Conservation (phyloP, 2,797 vertebrate genomes). For the Amazona finschi region DNA sequence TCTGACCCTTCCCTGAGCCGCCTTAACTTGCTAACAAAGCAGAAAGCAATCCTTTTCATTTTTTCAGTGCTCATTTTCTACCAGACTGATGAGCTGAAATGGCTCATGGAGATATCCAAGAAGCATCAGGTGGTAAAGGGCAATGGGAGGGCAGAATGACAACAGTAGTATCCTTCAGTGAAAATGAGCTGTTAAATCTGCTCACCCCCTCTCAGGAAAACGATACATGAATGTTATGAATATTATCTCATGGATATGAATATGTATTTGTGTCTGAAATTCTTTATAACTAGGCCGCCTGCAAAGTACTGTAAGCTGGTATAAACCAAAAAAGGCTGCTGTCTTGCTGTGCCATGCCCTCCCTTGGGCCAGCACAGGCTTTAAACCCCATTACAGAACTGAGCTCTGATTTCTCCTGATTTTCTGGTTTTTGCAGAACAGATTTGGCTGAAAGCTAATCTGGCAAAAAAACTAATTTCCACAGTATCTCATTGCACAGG, state of each 20-base stretch:
- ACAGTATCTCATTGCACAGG: slow-evolving; percentile 16
- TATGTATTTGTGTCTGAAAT: background rate
- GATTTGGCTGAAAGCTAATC: slow-evolving; percentile 47
- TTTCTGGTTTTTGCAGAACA: slow-evolving; percentile 44
- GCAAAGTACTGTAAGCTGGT: background rate
- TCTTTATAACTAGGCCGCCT: background rate
- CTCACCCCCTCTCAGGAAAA: background rate
- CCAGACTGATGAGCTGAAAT: background rate
- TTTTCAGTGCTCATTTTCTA: background rate
- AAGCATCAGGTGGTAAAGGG: background rate
- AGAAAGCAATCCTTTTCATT: background rate
- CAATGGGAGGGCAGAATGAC: background rate
- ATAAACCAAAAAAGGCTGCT: background rate
- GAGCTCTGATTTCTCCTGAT: slow-evolving; percentile 8
- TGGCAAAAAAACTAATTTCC: slow-evolving; percentile 45
- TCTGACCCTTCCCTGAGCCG: background rate
- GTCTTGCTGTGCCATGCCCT: background rate
- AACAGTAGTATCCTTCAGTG: background rate
- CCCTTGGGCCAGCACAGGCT: background rate
- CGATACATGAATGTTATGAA: background rate
- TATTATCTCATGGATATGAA: background rate
- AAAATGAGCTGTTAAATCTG: background rate
- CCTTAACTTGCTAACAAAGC: background rate
- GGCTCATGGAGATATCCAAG: background rate
- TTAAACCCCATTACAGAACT: background rate